Percentiles rank a stretch among this genome's conserved stretches.
Conservation (phyloP, 2,888 invertebrate genomes). For the Dusona sp. region DNA sequence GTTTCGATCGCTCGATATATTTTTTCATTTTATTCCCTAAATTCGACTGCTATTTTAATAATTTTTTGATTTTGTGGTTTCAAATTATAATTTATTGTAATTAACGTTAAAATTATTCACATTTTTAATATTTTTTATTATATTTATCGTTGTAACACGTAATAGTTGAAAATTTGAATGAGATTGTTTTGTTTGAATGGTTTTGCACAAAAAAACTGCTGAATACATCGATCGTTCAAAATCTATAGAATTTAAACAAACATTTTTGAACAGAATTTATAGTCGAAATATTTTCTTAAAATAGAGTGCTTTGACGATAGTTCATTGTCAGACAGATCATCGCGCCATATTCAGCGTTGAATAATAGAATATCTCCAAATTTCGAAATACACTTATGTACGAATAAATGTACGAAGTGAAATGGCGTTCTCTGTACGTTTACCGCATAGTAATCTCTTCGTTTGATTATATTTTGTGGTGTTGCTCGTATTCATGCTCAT, state of each 20-base stretch:
- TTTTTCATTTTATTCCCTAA: too few species aligned
- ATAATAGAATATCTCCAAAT: neutral
- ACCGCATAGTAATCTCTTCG: conserved; percentile 66
- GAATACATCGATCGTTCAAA: too few species aligned
- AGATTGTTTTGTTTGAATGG: too few species aligned
- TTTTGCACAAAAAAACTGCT: too few species aligned
- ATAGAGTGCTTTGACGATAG: neutral
- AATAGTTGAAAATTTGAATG: too few species aligned
- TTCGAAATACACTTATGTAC: neutral
- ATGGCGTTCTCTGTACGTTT: conserved; percentile 37
- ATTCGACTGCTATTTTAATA: too few species aligned
- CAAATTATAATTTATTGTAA: too few species aligned
- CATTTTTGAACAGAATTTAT: neutral
- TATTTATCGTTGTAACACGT: too few species aligned
- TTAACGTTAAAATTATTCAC: too few species aligned
- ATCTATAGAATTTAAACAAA: too few species aligned
- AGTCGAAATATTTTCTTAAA: neutral
- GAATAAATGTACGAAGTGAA: conserved; percentile 7
- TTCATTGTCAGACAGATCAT: neutral
- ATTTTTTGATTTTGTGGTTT: too few species aligned
- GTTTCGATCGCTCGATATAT: neutral
- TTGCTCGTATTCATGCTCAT: neutral
- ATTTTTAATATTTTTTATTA: too few species aligned
- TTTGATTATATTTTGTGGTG: conserved; percentile 65
- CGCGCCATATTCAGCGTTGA: neutral